Evolutionary conservation across 2,888 invertebrate species (phyloP).

Genomic region (Pandemis corylana): DNA sequence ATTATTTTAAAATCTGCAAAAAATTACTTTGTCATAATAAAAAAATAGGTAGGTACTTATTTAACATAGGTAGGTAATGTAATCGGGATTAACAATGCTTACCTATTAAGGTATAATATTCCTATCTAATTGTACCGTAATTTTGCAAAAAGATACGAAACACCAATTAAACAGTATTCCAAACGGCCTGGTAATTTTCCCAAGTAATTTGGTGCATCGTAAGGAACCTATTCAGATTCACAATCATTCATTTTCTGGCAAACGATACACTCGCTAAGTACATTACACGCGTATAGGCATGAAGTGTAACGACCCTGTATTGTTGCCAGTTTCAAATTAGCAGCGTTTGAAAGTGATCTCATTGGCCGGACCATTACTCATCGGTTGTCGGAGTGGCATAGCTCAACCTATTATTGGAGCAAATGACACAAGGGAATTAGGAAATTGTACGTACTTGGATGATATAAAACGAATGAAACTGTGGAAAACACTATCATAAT

Average conservation of each 20-base stretch:
- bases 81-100: too few species aligned
- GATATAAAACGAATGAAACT: neutral
- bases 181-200: too few species aligned
- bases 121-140: too few species aligned
- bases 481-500: neutral
- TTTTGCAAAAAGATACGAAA: too few species aligned
- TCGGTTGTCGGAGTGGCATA: conserved; percentile 58
- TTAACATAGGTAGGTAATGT: too few species aligned
- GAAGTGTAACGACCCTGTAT: conserved; percentile 66
- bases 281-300: conserved; percentile 36
- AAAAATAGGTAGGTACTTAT: too few species aligned
- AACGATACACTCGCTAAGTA: conserved; percentile 21
- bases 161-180: too few species aligned
- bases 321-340: conserved; percentile 68
- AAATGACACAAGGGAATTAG: conserved; percentile 28
- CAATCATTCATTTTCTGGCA: conserved; percentile 28
- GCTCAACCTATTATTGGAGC: conserved; percentile 32
- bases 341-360: conserved; percentile 77
- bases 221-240: neutral
- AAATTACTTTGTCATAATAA: too few species aligned
- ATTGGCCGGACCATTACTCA: conserved; percentile 74
- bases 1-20: too few species aligned
- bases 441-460: conserved; percentile 5
- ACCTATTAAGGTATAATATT: too few species aligned
- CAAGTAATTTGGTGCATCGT: too few species aligned